These are phyloP conservation scores for Pseudachorutes palmiensis DNA, from an alignment of 1,140 invertebrate species.

Conservation along the genomic window DNA sequence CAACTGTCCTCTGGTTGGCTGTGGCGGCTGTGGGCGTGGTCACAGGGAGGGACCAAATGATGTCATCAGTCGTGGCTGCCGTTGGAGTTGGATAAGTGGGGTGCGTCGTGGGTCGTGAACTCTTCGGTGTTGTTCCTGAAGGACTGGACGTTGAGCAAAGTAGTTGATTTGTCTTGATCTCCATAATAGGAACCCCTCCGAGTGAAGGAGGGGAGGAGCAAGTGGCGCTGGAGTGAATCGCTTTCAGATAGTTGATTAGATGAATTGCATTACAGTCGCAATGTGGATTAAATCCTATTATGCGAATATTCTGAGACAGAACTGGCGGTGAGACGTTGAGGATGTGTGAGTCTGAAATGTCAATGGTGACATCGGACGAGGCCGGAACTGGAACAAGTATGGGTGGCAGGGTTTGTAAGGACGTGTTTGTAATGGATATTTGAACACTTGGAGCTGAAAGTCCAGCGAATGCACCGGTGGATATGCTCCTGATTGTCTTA, in stretches of 20 bases:
- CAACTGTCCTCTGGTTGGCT: background rate
- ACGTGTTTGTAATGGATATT: slow-evolving; percentile 68
- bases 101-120: slow-evolving; percentile 42
- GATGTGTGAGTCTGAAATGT: slow-evolving; percentile 68
- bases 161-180: slow-evolving; percentile 68
- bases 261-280: slow-evolving; percentile 76
- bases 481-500: slow-evolving; percentile 61
- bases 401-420: slow-evolving; percentile 64
- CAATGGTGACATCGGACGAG: slow-evolving; percentile 67
- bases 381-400: slow-evolving; percentile 79
- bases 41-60: slow-evolving; percentile 74
- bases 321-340: slow-evolving; percentile 64
- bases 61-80: slow-evolving; percentile 50
- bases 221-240: slow-evolving; percentile 46
- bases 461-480: slow-evolving; percentile 71
- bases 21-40: slow-evolving; percentile 39
- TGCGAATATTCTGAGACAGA: slow-evolving; percentile 67
- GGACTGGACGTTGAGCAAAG: slow-evolving; percentile 57
- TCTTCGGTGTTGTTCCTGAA: slow-evolving; percentile 40
- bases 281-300: slow-evolving; percentile 64
- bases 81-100: slow-evolving; percentile 38
- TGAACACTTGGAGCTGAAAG: slow-evolving; percentile 60
- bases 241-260: slow-evolving; percentile 64
- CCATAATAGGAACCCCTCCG: slow-evolving; percentile 56
- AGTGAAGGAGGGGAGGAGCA: slow-evolving; percentile 62